These are phyloP conservation scores for Sisyra terminalis DNA, from an alignment of 2,888 invertebrate species.

Conservation along the genomic window DNA sequence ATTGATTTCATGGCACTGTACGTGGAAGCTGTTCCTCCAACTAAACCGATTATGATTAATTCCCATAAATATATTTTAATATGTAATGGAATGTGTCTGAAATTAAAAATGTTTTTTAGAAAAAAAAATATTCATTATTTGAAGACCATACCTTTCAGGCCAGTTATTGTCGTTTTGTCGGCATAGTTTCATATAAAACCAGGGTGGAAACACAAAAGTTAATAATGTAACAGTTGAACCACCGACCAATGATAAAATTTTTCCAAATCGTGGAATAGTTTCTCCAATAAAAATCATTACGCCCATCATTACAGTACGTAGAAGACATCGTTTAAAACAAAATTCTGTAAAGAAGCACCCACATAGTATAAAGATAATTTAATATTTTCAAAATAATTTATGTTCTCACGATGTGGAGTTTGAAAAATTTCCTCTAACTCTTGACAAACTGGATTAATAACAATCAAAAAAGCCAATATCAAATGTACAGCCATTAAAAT, in stretches of 20 bases:
- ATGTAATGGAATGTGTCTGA: slow-evolving; percentile 37
- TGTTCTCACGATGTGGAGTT: slow-evolving; percentile 36
- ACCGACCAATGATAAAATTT: slow-evolving; percentile 49
- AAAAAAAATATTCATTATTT: not conserved
- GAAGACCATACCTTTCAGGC: slow-evolving; percentile 25
- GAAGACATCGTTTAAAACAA: slow-evolving; percentile 35
- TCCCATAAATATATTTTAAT: slow-evolving; percentile 43
- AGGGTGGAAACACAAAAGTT: slow-evolving; percentile 49
- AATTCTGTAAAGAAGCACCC: slow-evolving; percentile 36
- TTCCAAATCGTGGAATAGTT: slow-evolving; percentile 50
- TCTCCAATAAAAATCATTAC: slow-evolving; percentile 47
- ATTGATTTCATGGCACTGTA: slow-evolving; percentile 41
- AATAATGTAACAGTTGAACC: slow-evolving; percentile 51
- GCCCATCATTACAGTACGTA: slow-evolving; percentile 38
- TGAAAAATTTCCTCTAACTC: slow-evolving; percentile 47
- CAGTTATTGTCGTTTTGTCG: slow-evolving; percentile 27
- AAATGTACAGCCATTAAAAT: slow-evolving; percentile 47
- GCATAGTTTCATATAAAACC: slow-evolving; percentile 45
- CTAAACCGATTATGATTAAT: slow-evolving; percentile 36
- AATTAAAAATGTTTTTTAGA: slow-evolving; percentile 15
- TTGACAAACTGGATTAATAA: slow-evolving; percentile 55
- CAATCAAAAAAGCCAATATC: slow-evolving; percentile 46
- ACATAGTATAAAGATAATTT: not conserved
- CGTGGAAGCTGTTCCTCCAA: slow-evolving; percentile 41
- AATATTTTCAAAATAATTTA: not conserved